These are phyloP conservation scores for Hylia prasina DNA, from an alignment of 2,113 vertebrate genomes.

Conservation along the genomic window DNA sequence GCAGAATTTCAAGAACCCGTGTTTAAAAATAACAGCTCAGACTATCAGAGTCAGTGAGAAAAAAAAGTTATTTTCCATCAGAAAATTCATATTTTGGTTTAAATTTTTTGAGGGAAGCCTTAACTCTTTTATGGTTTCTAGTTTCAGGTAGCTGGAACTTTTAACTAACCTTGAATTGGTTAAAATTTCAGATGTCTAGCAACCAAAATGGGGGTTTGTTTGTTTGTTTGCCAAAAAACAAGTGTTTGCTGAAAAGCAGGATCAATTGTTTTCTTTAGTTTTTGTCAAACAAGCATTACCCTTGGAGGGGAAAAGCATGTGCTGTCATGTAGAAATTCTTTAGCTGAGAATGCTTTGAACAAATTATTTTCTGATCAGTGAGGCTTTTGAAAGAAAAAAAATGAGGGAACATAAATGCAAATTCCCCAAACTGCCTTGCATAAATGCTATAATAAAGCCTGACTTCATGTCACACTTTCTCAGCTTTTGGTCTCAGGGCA, in stretches of 20 bases:
- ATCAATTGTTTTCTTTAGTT: background rate
- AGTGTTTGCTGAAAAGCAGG: background rate
- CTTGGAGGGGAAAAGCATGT: rapidly evolving
- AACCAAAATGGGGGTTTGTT: background rate
- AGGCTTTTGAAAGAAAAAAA: background rate
- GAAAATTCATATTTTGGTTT: background rate
- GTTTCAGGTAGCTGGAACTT: background rate
- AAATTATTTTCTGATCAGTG: background rate
- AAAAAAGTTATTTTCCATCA: background rate
- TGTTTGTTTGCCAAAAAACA: background rate
- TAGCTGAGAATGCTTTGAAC: background rate
- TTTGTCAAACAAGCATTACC: background rate
- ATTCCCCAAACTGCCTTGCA: background rate
- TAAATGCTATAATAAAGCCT: background rate
- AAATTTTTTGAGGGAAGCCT: background rate
- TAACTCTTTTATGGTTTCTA: background rate
- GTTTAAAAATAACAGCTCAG: background rate
- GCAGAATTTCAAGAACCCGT: background rate
- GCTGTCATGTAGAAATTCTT: background rate
- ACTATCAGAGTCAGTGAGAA: background rate
- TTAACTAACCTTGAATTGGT: background rate
- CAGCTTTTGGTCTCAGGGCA: background rate
- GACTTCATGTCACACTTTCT: background rate
- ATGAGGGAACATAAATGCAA: background rate
- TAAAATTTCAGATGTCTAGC: background rate